Base-by-base conservation (phyloP, 2,113 vertebrate species). In the Eudorcas thomsonii region DNA sequence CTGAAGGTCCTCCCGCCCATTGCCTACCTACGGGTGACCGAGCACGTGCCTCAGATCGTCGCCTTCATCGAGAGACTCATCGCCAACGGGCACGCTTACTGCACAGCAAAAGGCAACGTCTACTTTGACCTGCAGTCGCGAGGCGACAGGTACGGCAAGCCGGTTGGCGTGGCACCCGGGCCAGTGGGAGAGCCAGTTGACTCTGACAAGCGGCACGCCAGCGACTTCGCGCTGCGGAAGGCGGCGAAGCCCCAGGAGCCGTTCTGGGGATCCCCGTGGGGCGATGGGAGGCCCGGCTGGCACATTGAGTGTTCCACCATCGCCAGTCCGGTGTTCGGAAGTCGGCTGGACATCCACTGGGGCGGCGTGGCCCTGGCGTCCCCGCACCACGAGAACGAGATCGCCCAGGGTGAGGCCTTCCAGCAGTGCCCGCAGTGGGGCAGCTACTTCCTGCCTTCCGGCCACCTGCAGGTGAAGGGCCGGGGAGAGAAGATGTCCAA, bases 301-400 rank as follows among this genome's bases (percentile, higher is more conserved):
- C 39, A 39, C 39, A 39, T 3, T 39, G 39, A 39, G 39, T 39
- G 39, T 39, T 39, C 39, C 39, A 39, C 39, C 39, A 39, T 39
- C 39, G 39, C 39, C 98, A 99, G 99, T 92, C 98, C 99, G 15
- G 99, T 99, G 84, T 99, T 99, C 97, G 99, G 99, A 78, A 99
- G 98, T 92, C 99, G 99, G 84, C 98, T 99, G 98, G 99, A 99
- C 92, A 99, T 99, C 97, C 99, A 99, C 98, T 99, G 99, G 0
- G 99, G 99, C 85, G 99, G 99, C 0, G 98, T 99, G 5, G 99
- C 99, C 97, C 98, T 99, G 86, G 99, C 99, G 9, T 99, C 99
- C 95, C 99, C 99, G 25, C 99, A 99, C 98, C 99, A 99, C 1
- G 99, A 99, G 97, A 99, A 99, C 1, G 99, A 99, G 98, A 99